Base-by-base conservation (phyloP, 2,888 invertebrate genomes). In the Stenotaenia linearis region DNA sequence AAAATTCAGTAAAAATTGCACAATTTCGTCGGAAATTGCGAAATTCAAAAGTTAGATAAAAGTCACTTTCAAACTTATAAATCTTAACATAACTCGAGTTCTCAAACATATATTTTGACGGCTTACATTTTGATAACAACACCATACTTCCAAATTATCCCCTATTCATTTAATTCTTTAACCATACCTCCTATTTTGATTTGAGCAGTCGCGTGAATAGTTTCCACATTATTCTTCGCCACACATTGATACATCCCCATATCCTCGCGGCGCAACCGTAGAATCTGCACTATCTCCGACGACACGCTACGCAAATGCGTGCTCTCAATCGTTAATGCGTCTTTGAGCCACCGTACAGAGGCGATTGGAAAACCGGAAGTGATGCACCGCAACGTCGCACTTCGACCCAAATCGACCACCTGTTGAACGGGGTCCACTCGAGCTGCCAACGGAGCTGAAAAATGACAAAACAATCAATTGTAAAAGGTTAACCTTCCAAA, bases 321-420 rank as follows among this genome's bases (percentile, higher is more conserved):
- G 78, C 89, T 86, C 40, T 77, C 78, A 74, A 97, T 90, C 80
- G 91, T 91, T 86, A 93, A 92, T 82, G 96, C 96, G 86, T 97
- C 95, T 87, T 96, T 96, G 82, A 95, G 89, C 97, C 97, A 97
- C 79, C 91, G 92, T 82, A 97, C 90, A 1, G 93, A 93, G 85
- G 94, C 94, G 80, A 97, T 93, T 10, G 97, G 97, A 85, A 96
- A 83, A 32, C 86, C 86, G 23, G 79, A 82, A 5, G 84, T 82
- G 21, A 84, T 82, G 82, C 86, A 86, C 85, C 94, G 93, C 15
- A 97, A 94, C 0, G 92, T 91, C 2, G 97, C 97, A 2, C 96
- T 93, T 84, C 96, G 91, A 82, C 96, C 97, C 83, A 96, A 96
- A 86, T 97, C 97, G 79, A 97, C 92, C 0, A 95, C 95, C 86